phyloP scores from a whole-genome alignment of 2,113 vertebrate genomes.

The Xiphias gladius region DNA sequence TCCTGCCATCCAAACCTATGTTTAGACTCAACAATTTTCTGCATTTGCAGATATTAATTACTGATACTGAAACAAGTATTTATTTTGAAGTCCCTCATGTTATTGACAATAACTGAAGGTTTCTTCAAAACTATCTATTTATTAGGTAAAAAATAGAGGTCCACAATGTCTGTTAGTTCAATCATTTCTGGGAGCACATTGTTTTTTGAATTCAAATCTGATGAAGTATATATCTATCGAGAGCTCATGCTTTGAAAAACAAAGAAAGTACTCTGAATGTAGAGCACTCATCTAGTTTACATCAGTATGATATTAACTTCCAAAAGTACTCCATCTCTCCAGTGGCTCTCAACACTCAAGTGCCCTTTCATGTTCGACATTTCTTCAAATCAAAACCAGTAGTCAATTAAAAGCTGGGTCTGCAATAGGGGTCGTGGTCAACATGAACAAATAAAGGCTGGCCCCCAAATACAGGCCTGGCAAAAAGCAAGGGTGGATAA shows the following conservation, averaged over 20 bases:
- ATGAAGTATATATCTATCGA: constrained; percentile 19
- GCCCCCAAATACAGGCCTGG: too few relatives aligned
- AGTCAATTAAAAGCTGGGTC: too few relatives aligned
- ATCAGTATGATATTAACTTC: constrained; percentile 21
- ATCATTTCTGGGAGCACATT: neutral
- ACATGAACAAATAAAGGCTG: too few relatives aligned
- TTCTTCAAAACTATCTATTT: neutral
- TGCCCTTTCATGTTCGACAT: constrained; percentile 41
- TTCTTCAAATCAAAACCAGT: too few relatives aligned
- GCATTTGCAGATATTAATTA: constrained; percentile 8
- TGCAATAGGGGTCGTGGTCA: too few relatives aligned
- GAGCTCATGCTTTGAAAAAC: constrained; percentile 6
- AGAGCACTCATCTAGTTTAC: constrained; percentile 25
- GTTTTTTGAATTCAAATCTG: constrained; percentile 32
- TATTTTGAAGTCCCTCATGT: constrained; percentile 10
- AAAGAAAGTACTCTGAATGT: neutral
- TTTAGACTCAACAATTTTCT: constrained; percentile 3
- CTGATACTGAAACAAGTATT: constrained; percentile 23
- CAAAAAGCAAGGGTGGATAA: too few relatives aligned
- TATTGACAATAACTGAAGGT: neutral
- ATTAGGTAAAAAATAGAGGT: neutral
- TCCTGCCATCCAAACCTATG: neutral
- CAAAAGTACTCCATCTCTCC: constrained; percentile 22
- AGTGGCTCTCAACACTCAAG: constrained; percentile 50
- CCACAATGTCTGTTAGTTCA: neutral